Percentiles rank a stretch among this genome's conserved stretches.
These are phyloP conservation scores for Eupsilia transversa DNA, from an alignment of 2,888 invertebrate genomes.

Conservation along the genomic window DNA sequence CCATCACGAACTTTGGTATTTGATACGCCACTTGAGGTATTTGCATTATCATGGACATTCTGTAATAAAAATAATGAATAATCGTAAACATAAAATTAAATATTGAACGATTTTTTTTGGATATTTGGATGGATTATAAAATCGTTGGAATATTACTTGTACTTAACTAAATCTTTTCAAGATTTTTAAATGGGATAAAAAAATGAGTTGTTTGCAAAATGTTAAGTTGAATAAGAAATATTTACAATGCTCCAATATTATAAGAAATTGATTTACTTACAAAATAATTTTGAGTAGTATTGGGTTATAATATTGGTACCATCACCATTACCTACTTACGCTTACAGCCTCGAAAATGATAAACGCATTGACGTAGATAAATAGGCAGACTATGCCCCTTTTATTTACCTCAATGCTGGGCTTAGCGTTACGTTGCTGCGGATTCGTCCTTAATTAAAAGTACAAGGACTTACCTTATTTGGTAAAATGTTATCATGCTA, in stretches of 20 bases:
- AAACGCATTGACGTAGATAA: neutral
- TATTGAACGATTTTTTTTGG: neutral
- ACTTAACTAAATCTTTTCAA: neutral
- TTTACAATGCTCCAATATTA: neutral
- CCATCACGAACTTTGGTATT: conserved; percentile 96
- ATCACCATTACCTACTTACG: conserved; percentile 21
- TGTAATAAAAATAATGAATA: conserved; percentile 83
- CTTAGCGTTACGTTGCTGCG: neutral
- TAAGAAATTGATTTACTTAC: neutral
- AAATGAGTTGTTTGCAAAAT: neutral
- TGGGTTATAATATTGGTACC: conserved; percentile 9
- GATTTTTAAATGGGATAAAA: neutral
- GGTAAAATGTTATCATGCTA: neutral
- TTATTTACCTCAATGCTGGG: neutral
- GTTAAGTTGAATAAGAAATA: neutral
- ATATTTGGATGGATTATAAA: neutral
- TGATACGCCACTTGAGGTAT: conserved; percentile 95
- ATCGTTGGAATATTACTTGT: too few relatives aligned
- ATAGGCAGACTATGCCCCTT: neutral
- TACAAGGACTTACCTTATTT: neutral
- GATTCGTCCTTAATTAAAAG: neutral
- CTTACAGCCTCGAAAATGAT: neutral
- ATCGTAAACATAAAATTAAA: neutral
- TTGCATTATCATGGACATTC: conserved; percentile 96
- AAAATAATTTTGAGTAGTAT: neutral